Conservation (phyloP, 1,140 invertebrate species). For the Heliothis subflexa region DNA sequence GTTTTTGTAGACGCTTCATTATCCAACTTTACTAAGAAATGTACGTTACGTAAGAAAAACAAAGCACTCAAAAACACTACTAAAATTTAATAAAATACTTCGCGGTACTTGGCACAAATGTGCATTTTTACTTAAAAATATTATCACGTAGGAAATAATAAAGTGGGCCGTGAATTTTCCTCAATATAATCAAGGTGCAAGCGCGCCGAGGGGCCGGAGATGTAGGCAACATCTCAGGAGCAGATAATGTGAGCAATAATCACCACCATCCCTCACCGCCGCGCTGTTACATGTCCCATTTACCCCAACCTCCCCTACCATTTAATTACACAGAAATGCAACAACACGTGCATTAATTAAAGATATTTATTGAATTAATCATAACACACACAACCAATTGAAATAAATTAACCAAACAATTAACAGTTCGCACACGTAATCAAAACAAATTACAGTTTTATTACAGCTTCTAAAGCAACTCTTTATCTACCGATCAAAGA, state of each 20-base stretch:
- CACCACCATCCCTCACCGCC: slow-evolving; percentile 70
- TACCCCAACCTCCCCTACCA: slow-evolving; percentile 59
- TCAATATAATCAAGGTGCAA: slow-evolving; percentile 63
- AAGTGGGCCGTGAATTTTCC: slow-evolving; percentile 39
- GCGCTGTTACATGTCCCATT: slow-evolving; percentile 58
- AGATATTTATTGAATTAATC: slow-evolving; percentile 59
- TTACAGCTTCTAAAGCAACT: slow-evolving; percentile 13
- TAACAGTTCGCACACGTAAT: not conserved
- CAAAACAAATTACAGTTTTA: slow-evolving; percentile 3
- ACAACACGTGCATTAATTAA: slow-evolving; percentile 68
- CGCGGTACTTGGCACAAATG: not conserved
- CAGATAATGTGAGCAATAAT: slow-evolving; percentile 79
- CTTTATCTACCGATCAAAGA: slow-evolving; percentile 28
- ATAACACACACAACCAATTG: slow-evolving; percentile 47
- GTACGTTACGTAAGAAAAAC: not conserved
- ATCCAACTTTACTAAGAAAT: not conserved
- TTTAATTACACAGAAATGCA: slow-evolving; percentile 78
- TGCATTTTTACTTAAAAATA: not conserved
- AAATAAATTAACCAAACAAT: slow-evolving; percentile 35
- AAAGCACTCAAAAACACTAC: not conserved
- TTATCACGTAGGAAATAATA: not conserved
- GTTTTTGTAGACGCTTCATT: not conserved
- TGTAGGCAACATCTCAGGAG: slow-evolving; percentile 60
- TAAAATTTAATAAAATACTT: no score
- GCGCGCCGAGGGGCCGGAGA: slow-evolving; percentile 56